Evolutionary conservation across 2,888 invertebrate genomes (phyloP), one percentile per base, ranked within the genome.

Genomic region (Polydesmus complanatus): DNA sequence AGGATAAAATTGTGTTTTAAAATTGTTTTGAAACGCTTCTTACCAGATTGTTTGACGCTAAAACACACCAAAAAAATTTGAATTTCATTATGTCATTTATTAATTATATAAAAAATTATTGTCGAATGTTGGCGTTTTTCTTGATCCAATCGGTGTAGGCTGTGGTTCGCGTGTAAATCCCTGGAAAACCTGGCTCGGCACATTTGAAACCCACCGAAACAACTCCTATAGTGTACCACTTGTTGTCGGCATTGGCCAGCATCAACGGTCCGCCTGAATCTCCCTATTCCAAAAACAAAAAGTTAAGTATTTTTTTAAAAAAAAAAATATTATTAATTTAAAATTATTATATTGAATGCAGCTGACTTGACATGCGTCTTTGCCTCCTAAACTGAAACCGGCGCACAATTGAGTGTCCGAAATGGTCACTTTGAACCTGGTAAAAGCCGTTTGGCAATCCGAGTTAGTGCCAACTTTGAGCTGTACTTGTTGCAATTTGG

Each of bases 181-280:
- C 74, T 5, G 75, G 75, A 63, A 68, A 72, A 50, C 67, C 66
- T 0, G 78, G 74, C 55, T 77, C 75, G 1, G 81, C 82, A 68
- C 83, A 83, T 65, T 78, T 76, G 66, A 77, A 79, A 0, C 83
- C 83, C 68, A 79, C 84, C 0, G 84, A 84, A 0, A 83, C 82
- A 0, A 84, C 73, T 1, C 84, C 85, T 53, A 83, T 79, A 67
- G 83, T 79, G 69, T 82, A 81, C 75, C 72, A 79, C 27, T 67
- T 68, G 50, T 63, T 67, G 2, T 66, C 64, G 5, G 66, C 61
- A 25, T 68, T 73, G 58, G 71, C 70, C 54, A 73, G 78, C 83
- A 87, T 85, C 18, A 89, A 73, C 0, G 89, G 88, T 2, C 89
- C 89, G 0, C 89, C 89, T 55, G 86, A 87, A 74, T 89, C 89